Evolutionary conservation across 2,888 invertebrate genomes (phyloP).

Genomic region (Pasiphila rectangulata): DNA sequence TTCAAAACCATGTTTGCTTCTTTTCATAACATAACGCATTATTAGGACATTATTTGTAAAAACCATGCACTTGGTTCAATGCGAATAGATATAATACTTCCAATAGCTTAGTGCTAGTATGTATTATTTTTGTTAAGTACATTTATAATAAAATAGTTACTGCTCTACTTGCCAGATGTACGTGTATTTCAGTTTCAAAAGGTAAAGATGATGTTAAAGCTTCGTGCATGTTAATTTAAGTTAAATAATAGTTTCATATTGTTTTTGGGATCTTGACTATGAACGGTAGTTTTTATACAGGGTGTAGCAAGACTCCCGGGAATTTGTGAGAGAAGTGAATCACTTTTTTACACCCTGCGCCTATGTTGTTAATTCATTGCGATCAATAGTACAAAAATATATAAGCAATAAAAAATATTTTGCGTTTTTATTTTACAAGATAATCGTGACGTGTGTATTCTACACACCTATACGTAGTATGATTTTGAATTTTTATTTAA

Average conservation of each 20-base stretch:
- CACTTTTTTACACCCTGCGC: constrained; percentile 6
- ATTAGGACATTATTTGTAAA: no score
- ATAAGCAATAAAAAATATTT: constrained; percentile 8
- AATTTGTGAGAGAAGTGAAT: not conserved
- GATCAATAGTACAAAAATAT: constrained; percentile 26
- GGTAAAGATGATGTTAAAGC: constrained; percentile 11
- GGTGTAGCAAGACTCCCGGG: constrained; percentile 1
- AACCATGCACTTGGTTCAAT: no score
- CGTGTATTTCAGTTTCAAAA: constrained; percentile 17
- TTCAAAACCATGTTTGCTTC: not conserved
- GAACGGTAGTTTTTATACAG: constrained; percentile 12
- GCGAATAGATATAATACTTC: no score
- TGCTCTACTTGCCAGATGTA: constrained; percentile 15
- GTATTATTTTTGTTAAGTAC: no score
- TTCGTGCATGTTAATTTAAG: constrained; percentile 13
- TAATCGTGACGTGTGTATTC: no score
- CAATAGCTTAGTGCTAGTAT: no score
- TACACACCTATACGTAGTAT: no score
- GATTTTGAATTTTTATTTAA: no score
- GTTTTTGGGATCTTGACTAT: constrained; percentile 12
- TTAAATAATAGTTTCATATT: constrained; percentile 8
- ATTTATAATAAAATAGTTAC: not conserved
- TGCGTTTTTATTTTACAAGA: not conserved
- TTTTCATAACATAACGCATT: no score
- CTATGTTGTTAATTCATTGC: constrained; percentile 24